Evolutionary conservation across 2,888 invertebrate species (phyloP).

Genomic region (Athripsodes cinereus): DNA sequence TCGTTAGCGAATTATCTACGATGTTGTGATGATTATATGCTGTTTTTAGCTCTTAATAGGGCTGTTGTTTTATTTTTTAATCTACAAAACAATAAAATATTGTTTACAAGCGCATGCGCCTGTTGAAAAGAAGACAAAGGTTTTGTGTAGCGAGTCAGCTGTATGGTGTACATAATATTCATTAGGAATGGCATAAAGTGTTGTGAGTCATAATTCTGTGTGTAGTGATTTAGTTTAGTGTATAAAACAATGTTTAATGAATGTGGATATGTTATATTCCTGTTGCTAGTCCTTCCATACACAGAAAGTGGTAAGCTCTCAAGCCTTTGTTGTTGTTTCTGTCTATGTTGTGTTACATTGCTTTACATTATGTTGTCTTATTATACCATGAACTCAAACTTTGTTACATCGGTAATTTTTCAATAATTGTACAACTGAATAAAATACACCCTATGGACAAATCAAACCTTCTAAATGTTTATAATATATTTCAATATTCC

Average conservation of each 20-base stretch:
- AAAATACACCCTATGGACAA: too few species aligned
- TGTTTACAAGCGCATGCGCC: conserved; percentile 53
- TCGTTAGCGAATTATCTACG: neutral
- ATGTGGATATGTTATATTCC: conserved; percentile 57
- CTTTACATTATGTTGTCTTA: too few species aligned
- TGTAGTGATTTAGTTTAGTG: conserved; percentile 33
- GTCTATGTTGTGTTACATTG: too few species aligned
- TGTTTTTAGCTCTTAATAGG: neutral
- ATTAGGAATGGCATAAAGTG: conserved; percentile 49
- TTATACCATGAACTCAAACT: too few species aligned
- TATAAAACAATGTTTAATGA: conserved; percentile 24
- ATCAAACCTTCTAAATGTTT: too few species aligned
- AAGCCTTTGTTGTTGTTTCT: conserved; percentile 12
- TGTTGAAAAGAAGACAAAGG: conserved; percentile 54
- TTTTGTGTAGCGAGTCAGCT: conserved; percentile 56
- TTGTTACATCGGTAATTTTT: too few species aligned
- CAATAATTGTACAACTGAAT: too few species aligned
- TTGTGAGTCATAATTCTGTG: conserved; percentile 28
- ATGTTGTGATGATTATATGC: neutral
- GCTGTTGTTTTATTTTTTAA: conserved; percentile 20
- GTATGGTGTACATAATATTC: conserved; percentile 34
- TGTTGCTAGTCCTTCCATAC: conserved; percentile 62
- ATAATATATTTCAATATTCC: too few species aligned
- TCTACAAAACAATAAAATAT: conserved; percentile 29
- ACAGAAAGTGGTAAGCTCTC: conserved; percentile 61